Evolutionary conservation across 2,113 vertebrate genomes (phyloP).

Genomic region (Phainopepla nitens): DNA sequence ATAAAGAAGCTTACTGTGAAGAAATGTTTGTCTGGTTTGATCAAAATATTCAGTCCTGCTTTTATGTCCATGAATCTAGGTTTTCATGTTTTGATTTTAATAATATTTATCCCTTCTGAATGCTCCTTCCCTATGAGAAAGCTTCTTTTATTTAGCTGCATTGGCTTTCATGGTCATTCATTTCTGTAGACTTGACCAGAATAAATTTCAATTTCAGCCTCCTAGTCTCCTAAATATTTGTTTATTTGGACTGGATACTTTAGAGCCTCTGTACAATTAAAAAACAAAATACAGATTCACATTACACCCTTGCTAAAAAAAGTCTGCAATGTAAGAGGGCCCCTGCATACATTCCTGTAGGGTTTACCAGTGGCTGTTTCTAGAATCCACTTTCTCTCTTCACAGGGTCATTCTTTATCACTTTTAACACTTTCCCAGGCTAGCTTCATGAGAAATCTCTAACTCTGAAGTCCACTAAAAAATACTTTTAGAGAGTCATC

Average conservation of each 20-base stretch:
- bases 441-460: background rate
- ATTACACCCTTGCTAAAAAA: background rate
- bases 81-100: background rate
- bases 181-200: background rate
- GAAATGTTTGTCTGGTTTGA: background rate
- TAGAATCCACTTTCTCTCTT: background rate
- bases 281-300: background rate
- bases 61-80: background rate
- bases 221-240: background rate
- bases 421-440: background rate
- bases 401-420: background rate
- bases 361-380: background rate
- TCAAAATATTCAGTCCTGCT: background rate
- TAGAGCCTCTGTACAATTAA: background rate
- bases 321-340: background rate
- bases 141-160: background rate
- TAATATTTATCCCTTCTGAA: constrained; percentile 9
- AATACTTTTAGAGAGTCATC: background rate
- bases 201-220: background rate
- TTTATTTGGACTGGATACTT: background rate
- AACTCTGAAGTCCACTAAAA: background rate
- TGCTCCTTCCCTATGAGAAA: background rate
- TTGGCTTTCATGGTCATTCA: background rate
- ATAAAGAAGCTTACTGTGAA: background rate
- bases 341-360: background rate